A percentile compares a stretch with the other conserved stretches of the same genome.
These are phyloP conservation scores for Pomacea canaliculata DNA, from an alignment of 2,888 invertebrate genomes.

Conservation along the genomic window DNA sequence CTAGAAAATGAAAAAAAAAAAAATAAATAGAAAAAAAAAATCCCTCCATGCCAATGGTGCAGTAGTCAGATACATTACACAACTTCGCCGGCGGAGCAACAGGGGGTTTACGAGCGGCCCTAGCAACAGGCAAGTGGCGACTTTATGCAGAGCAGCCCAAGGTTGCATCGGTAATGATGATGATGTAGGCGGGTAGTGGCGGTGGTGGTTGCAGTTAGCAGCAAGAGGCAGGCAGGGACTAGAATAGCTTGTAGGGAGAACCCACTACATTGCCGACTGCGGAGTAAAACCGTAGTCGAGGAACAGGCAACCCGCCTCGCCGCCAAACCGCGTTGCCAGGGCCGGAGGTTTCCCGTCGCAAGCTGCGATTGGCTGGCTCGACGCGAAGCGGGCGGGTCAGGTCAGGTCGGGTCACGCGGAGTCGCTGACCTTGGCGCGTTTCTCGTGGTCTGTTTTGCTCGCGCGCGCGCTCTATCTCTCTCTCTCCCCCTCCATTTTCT, in stretches of 20 bases:
- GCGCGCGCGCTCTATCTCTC: conserved; percentile 18
- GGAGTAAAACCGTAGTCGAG: conserved; percentile 1
- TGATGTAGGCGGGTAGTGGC: conserved; percentile 11
- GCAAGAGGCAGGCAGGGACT: conserved; percentile 7
- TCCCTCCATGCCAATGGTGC: no score
- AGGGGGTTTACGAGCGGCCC: conserved; percentile 5
- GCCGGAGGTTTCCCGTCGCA: not conserved
- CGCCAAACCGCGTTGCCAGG: not conserved
- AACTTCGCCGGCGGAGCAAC: not conserved
- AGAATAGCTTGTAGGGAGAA: not conserved
- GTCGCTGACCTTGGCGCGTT: conserved; percentile 19
- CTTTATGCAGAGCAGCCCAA: conserved; percentile 10
- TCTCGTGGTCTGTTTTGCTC: conserved; percentile 16
- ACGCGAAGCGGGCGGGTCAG: conserved; percentile 24
- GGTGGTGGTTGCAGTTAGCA: conserved; percentile 14
- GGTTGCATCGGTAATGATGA: conserved; percentile 16
- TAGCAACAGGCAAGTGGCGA: conserved; percentile 11
- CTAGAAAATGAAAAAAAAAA: no score
- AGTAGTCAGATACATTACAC: no score
- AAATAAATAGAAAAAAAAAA: no score
- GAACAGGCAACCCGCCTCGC: not conserved
- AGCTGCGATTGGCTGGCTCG: conserved; percentile 17
- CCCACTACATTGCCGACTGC: not conserved
- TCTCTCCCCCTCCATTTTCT: conserved; percentile 4
- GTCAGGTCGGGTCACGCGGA: conserved; percentile 21